Evolutionary conservation across 2,113 vertebrate genomes (phyloP).

Genomic region (Pelodiscus sinensis): DNA sequence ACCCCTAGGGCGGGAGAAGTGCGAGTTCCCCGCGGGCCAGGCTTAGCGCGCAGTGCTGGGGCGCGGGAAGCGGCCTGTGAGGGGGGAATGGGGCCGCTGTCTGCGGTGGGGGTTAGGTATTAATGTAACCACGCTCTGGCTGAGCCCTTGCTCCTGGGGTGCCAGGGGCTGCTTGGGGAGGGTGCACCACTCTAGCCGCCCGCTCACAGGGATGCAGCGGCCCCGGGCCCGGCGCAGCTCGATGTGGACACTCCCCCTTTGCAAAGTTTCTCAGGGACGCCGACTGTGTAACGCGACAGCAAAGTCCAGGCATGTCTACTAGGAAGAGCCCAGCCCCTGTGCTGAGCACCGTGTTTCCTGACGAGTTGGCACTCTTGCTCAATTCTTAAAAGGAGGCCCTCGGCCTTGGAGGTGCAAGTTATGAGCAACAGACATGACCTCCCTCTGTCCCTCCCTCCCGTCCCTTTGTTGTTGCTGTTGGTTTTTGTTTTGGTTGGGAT

Average conservation of each 20-base stretch:
- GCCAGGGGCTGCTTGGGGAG: neutral
- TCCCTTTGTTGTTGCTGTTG: too few species aligned
- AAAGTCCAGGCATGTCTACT: neutral
- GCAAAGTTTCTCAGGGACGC: neutral
- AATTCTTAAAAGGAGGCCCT: neutral
- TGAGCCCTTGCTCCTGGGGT: neutral
- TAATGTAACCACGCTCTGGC: neutral
- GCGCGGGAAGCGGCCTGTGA: too few species aligned
- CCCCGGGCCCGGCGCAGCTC: too few species aligned
- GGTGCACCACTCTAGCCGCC: neutral
- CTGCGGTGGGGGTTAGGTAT: too few species aligned
- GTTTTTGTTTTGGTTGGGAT: too few species aligned
- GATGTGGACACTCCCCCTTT: neutral
- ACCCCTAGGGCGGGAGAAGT: neutral
- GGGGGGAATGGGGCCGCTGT: too few species aligned
- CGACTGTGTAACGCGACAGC: neutral
- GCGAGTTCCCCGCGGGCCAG: too few species aligned
- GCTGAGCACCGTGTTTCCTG: too few species aligned
- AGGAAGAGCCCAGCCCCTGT: neutral
- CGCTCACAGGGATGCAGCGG: neutral
- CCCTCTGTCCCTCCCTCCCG: too few species aligned
- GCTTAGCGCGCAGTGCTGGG: too few species aligned
- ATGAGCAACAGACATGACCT: neutral
- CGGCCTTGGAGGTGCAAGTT: neutral
- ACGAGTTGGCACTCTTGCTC: fast-evolving